Evolutionary conservation across 1,140 invertebrate genomes (phyloP), one percentile per base, ranked within the genome.

Genomic region (Drosophila quadrilineata): DNA sequence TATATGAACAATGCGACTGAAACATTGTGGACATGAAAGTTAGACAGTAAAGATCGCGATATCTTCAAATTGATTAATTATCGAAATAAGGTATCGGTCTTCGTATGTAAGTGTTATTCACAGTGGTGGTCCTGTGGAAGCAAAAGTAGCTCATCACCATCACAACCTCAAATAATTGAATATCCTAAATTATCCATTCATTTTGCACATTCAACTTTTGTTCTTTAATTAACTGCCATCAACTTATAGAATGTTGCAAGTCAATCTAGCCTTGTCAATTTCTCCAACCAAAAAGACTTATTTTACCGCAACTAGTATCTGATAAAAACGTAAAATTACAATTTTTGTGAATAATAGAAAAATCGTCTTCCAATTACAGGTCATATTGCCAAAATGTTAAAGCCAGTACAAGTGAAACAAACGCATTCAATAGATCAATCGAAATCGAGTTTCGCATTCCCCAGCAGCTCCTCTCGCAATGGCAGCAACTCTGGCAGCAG

Each of bases 331-430:
- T n/a, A n/a, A n/a, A n/a, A n/a, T n/a, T n/a, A n/a, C n/a, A n/a
- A n/a, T n/a, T n/a, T n/a, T n/a, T n/a, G 2, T 40, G 16, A 9
- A 21, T 8, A 40, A 40, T 19, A 21, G 17, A 36, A n/a, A 10
- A 41, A 41, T 45, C n/a, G n/a, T n/a, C n/a, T n/a, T 19, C 6
- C 14, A 31, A 33, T 62, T 54, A 5, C 49, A 89, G 87, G 87
- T 54, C 67, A 84, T 80, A 84, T 89, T 26, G 68, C 79, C 8
- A 89, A 88, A 64, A 71, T 86, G 59, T 28, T 86, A 2, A 86
- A 86, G 48, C 80, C 79, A 52, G 73, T 69, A 14, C 80, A 86
- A 64, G 65, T 74, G 28, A 89, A 88, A 31, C 77, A 46, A 52
- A 28, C 80, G 29, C 84, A 89, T 17, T 29, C 38, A 10, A 54